Evolutionary conservation across 2,888 invertebrate genomes (phyloP).

Genomic region (Mellilla xanthometata): DNA sequence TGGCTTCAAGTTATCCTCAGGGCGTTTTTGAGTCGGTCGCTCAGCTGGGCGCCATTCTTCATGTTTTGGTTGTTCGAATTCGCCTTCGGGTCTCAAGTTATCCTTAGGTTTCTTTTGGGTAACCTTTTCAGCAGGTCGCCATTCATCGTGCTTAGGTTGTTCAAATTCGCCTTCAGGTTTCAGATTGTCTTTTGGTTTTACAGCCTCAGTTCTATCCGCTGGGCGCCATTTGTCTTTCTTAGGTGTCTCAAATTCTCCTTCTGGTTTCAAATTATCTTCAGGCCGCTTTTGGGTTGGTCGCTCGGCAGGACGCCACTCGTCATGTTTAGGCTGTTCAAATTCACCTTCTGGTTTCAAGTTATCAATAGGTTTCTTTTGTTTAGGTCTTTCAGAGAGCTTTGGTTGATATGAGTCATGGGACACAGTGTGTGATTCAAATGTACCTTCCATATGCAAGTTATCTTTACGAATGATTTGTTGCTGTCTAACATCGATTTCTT

Average conservation of each 20-base stretch:
- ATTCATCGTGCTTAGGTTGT: conserved; percentile 58
- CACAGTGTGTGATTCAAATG: conserved; percentile 73
- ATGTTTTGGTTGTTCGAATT: neutral
- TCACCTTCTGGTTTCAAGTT: conserved; percentile 75
- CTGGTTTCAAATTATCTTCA: conserved; percentile 63
- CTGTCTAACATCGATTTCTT: conserved; percentile 79
- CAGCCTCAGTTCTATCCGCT: conserved; percentile 34
- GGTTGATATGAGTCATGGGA: conserved; percentile 61
- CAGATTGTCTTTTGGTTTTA: conserved; percentile 78
- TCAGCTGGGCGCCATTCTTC: conserved; percentile 5
- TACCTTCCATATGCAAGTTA: conserved; percentile 77
- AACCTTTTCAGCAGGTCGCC: conserved; percentile 56
- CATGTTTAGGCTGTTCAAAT: conserved; percentile 69
- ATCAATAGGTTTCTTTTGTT: conserved; percentile 79
- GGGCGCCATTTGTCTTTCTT: conserved; percentile 56
- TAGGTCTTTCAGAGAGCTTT: conserved; percentile 68
- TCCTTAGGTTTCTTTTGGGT: conserved; percentile 52
- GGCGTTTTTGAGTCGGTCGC: neutral
- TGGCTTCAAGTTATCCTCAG: conserved; percentile 54
- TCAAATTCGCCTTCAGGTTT: conserved; percentile 84
- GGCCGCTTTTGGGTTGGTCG: conserved; percentile 39
- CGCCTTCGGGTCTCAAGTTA: conserved; percentile 62
- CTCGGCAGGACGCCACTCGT: conserved; percentile 64
- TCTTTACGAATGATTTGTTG: conserved; percentile 67
- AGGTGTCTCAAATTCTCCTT: conserved; percentile 71